Evolutionary conservation across 2,888 invertebrate species (phyloP), one percentile per base, ranked within the genome.

Genomic region (Eupeodes latifasciatus): DNA sequence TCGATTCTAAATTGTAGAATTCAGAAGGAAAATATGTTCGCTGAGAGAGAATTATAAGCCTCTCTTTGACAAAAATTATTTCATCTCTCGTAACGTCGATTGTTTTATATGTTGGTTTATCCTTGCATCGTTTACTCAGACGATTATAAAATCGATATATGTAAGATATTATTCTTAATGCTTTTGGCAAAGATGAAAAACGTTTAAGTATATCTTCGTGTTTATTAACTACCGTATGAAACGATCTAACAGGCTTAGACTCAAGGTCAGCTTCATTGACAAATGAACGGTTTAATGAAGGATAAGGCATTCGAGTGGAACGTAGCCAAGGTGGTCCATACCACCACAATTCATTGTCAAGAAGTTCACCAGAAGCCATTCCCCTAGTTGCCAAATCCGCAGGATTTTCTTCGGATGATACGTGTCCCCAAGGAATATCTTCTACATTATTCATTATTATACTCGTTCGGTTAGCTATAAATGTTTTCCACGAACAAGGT

Each of bases 321-420:
- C 19, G 14, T 19, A 89, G 62, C 84, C 83, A 87, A 14, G 0
- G 0, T 40, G 79, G 87, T 1, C 83, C 89, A 44, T 81, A 57
- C 89, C 82, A 89, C 87, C 85, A 89, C 10, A 89, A 34, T 0
- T 80, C 47, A 19, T 55, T 72, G 9, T 57, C 34, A 34, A 51
- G 14, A 7, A 88, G 67, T 19, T 86, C 74, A 10, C 57, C 27
- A 10, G 85, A 47, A 27, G n/a, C 19, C 14, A 83, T 19, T 66
- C 11, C 85, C 2, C 85, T 80, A 19, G 86, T 72, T n/a, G 79
- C 81, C 0, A 88, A 14, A 74, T 90, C 88, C 4, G 83, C 85
- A 0, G 85, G 84, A 14, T 89, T 89, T 3, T 86, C 81, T 4
- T 6, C 59, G 2, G 85, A 80, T 11, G 77, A 19, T 5, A 89